These are phyloP conservation scores for Perithous albicinctus DNA, from an alignment of 2,888 invertebrate genomes.

Conservation along the genomic window DNA sequence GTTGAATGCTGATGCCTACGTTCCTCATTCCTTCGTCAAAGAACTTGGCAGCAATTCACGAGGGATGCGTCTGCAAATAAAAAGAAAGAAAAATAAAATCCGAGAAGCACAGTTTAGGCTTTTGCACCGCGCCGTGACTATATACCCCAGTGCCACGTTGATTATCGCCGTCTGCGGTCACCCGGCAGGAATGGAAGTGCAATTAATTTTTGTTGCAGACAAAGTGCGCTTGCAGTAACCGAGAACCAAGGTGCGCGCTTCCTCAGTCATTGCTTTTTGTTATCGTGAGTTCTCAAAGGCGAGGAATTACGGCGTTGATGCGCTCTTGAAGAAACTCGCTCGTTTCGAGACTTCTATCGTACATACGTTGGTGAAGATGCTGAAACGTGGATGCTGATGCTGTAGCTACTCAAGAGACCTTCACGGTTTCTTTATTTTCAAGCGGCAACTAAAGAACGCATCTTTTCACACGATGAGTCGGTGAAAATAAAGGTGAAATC, in stretches of 20 bases:
- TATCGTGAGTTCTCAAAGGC: constrained; percentile 12
- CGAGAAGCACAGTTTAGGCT: constrained; percentile 31
- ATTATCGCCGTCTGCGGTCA: constrained; percentile 8
- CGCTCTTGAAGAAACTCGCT: neutral
- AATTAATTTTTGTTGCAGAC: constrained; percentile 55
- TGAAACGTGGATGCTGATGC: neutral
- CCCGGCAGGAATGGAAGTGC: constrained; percentile 40
- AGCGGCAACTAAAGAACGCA: constrained; percentile 52
- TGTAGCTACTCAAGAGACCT: neutral
- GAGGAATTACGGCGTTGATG: constrained; percentile 24
- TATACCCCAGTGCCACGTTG: constrained; percentile 23
- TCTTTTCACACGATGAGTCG: constrained; percentile 76
- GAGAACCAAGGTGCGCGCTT: constrained; percentile 12
- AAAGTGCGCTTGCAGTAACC: constrained; percentile 17
- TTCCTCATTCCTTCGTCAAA: constrained; percentile 19
- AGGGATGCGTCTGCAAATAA: neutral
- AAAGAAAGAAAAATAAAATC: constrained; percentile 5
- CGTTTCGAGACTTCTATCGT: constrained; percentile 20
- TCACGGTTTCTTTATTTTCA: constrained; percentile 72
- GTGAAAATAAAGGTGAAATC: constrained; percentile 77
- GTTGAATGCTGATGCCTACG: neutral
- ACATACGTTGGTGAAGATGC: neutral
- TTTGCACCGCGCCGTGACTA: constrained; percentile 29
- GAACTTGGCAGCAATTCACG: constrained; percentile 17
- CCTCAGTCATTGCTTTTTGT: constrained; percentile 51